phyloP scores from a whole-genome alignment of 2,797 vertebrate species.

The Nyctibius grandis region DNA sequence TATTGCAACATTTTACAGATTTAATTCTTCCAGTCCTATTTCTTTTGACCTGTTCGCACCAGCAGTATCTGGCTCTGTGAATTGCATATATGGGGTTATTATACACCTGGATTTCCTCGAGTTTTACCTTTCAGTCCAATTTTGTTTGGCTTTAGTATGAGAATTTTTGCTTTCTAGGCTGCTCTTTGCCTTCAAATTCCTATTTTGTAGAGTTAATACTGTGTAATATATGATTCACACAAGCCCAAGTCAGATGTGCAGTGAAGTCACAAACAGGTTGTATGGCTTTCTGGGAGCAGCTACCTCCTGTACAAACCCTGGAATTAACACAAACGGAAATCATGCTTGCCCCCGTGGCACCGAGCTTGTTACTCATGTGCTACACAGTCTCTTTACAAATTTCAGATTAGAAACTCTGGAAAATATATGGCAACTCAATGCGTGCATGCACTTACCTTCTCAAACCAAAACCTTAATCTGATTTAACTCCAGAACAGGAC shows the following conservation, averaged over 20 bases:
- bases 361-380: not conserved
- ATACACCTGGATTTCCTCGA: not conserved
- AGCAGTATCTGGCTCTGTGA: not conserved
- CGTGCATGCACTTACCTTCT: not conserved
- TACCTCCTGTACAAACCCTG: not conserved
- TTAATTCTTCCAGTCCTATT: not conserved
- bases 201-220: not conserved
- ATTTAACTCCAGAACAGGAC: not conserved
- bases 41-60: not conserved
- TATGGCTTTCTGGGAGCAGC: not conserved
- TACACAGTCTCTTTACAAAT: not conserved
- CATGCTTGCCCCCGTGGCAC: not conserved
- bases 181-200: not conserved
- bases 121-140: not conserved
- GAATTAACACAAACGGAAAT: not conserved
- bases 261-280: not conserved
- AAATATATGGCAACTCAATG: not conserved
- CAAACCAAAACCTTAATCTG: not conserved
- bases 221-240: rapidly evolving
- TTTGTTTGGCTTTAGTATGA: not conserved
- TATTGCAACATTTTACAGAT: not conserved
- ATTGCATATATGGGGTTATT: not conserved
- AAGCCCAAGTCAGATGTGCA: not conserved
- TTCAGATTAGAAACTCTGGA: not conserved
- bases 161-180: not conserved